Evolutionary conservation across 2,113 vertebrate genomes (phyloP).

Genomic region (Corvus hawaiiensis): DNA sequence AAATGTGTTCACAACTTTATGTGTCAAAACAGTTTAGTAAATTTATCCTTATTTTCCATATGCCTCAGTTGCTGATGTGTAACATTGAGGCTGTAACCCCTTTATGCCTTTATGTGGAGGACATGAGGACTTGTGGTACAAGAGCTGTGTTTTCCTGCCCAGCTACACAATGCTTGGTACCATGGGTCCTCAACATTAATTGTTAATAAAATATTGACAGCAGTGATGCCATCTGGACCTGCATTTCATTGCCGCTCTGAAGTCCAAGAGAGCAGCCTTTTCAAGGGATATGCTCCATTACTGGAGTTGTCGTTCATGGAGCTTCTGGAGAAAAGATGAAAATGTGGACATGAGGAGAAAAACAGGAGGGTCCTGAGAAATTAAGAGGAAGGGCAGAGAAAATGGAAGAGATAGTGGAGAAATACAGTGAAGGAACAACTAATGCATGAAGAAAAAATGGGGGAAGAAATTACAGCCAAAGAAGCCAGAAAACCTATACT

Average conservation of each 20-base stretch:
- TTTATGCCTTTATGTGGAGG: neutral
- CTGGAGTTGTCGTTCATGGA: neutral
- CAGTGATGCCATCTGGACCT: neutral
- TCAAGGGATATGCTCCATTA: neutral
- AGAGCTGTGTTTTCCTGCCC: neutral
- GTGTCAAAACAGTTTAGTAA: neutral
- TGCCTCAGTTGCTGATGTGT: neutral
- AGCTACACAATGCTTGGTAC: neutral
- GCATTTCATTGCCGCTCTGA: neutral
- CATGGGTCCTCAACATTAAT: neutral
- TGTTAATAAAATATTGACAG: neutral
- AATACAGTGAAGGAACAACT: neutral
- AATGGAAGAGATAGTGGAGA: neutral
- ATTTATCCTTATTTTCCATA: neutral
- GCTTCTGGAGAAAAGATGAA: neutral
- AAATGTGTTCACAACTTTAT: neutral
- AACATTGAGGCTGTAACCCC: neutral
- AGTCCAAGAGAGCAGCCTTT: fast-evolving
- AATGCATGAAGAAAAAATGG: neutral
- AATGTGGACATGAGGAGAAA: neutral
- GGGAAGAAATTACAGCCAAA: neutral
- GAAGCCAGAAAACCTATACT: neutral
- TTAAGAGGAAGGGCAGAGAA: neutral
- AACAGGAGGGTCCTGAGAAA: neutral
- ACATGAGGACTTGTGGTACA: neutral